Evolutionary conservation across 2,888 invertebrate genomes (phyloP).

Genomic region (Cynaeus angustus): DNA sequence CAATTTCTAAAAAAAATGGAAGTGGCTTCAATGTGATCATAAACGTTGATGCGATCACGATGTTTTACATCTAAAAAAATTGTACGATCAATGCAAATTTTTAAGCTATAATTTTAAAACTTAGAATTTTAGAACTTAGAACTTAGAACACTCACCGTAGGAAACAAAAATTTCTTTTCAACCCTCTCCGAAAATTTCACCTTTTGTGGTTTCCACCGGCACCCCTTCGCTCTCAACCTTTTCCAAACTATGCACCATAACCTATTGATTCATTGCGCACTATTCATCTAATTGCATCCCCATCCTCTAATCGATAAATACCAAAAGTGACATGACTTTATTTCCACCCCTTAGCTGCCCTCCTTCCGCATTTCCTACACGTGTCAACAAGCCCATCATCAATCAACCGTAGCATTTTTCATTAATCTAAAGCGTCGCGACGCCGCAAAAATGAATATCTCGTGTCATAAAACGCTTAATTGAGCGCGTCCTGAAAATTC

Average conservation of each 20-base stretch:
- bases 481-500: conserved; percentile 29
- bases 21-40: no score
- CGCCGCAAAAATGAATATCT: conserved; percentile 22
- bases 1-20: no score
- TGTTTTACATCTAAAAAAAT: no score
- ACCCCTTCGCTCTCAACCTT: no score
- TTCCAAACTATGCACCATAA: background rate
- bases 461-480: conserved; percentile 32
- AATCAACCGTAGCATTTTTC: conserved; percentile 8
- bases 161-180: no score
- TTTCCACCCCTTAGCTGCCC: conserved; percentile 1
- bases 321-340: conserved; percentile 9
- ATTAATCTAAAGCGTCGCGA: conserved; percentile 5
- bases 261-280: conserved; percentile 13
- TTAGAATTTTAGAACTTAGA: no score
- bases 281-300: conserved; percentile 11
- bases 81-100: no score
- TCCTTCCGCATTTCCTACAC: conserved; percentile 2
- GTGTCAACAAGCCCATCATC: conserved; percentile 5
- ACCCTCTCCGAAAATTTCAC: background rate
- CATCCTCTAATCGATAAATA: conserved; percentile 1
- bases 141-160: no score
- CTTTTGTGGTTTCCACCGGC: background rate
- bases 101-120: no score
- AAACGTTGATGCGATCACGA: no score